Evolutionary conservation across 1,140 invertebrate species (phyloP).

Genomic region (Oscheius sp.): DNA sequence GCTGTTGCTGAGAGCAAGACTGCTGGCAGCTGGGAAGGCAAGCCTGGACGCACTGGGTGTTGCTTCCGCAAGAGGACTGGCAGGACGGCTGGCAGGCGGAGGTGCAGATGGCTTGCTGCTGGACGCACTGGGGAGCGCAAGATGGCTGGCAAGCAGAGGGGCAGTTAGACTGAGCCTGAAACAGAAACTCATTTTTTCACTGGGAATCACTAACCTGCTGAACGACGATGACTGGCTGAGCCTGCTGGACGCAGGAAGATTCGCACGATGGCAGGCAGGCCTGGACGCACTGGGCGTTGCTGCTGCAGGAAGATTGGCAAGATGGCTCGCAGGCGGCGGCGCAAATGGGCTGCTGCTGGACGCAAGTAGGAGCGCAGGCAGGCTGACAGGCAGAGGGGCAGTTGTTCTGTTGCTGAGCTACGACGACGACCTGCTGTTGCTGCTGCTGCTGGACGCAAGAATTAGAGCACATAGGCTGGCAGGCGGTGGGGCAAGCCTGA

Average conservation of each 20-base stretch:
- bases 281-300: slow-evolving; percentile 37
- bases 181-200: too few relatives aligned
- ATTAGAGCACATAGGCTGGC: slow-evolving; percentile 40
- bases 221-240: slow-evolving; percentile 36
- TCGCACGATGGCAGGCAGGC: slow-evolving; percentile 39
- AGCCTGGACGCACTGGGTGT: slow-evolving; percentile 41
- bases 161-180: slow-evolving; percentile 11
- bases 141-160: slow-evolving; percentile 36
- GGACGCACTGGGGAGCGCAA: slow-evolving; percentile 32
- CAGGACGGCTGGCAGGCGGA: slow-evolving; percentile 42
- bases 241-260: slow-evolving; percentile 35
- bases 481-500: slow-evolving; percentile 43
- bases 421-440: slow-evolving; percentile 15
- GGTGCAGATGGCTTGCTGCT: slow-evolving; percentile 32
- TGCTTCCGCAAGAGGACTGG: slow-evolving; percentile 37
- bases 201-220: slow-evolving; percentile 14
- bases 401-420: slow-evolving; percentile 11
- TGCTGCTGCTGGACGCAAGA: slow-evolving; percentile 39
- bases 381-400: slow-evolving; percentile 42
- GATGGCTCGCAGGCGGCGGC: slow-evolving; percentile 39
- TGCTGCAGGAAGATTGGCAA: slow-evolving; percentile 38
- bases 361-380: slow-evolving; percentile 33
- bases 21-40: slow-evolving; percentile 41
- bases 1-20: slow-evolving; percentile 36
- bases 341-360: slow-evolving; percentile 42